Evolutionary conservation across 1,140 invertebrate genomes (phyloP), one percentile per base, ranked within the genome.

Genomic region (Heliothis subflexa): DNA sequence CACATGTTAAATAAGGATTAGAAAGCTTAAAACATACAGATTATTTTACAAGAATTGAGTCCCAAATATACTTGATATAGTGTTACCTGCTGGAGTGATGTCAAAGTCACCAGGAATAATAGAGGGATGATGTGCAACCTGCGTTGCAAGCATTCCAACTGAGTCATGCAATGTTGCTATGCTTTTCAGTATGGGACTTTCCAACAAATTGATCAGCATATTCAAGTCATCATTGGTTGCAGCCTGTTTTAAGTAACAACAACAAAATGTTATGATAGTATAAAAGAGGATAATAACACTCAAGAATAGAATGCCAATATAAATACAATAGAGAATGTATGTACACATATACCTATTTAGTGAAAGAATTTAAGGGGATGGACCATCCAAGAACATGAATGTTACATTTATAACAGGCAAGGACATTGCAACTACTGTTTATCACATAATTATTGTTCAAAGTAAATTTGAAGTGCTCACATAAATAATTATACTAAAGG

Each of bases 121-220:
- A 14, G 98, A 99, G 12, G 98, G 98, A 95, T 99, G 98, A 86
- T 98, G 97, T 54, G 96, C 96, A 54, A 98, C 95, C 92, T 98
- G 97, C 50, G 95, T 96, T 70, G 98, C 97, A 70, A 98, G 92
- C 93, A 98, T 97, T 49, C 95, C 96, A 50, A 98, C 93, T 0
- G 98, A 98, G 91, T 98, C 98, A 95, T 98, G 98, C 81, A 99
- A 96, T 59, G 97, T 98, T n/a, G 98, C 97, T 86, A 99, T 98
- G 87, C 97, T 98, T 75, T 97, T 96, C 87, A 99, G 97, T 50
- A 99, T 97, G 10, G 99, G 99, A 95, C 98, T 98, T 85, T 99
- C 97, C 78, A 99, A 91, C 55, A 99, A 96, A 75, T 97, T 97
- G 83, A 99, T 97, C 0, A 99, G 95, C 50, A 98, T 97, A 86